Conservation (phyloP, 2,797 vertebrate species). For the Acridotheres tristis region DNA sequence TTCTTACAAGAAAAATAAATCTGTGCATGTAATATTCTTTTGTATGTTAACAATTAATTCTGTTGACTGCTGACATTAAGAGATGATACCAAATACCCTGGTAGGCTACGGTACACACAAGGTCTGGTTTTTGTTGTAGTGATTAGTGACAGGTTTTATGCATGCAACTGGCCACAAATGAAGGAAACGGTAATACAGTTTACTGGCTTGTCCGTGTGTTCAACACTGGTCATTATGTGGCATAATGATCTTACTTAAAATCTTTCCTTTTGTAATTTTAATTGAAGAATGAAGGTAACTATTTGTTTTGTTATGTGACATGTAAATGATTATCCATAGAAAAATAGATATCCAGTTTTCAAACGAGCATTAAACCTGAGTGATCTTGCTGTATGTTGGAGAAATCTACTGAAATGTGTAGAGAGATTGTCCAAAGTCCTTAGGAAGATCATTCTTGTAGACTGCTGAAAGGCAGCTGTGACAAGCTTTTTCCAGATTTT, state of each 20-base stretch:
- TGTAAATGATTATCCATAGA: slow-evolving; percentile 28
- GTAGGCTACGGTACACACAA: background rate
- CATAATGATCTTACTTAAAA: background rate
- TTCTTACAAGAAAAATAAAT: background rate
- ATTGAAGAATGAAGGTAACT: background rate
- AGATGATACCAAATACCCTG: background rate
- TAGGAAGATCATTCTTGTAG: background rate
- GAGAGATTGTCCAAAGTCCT: background rate
- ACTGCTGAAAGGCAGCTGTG: background rate
- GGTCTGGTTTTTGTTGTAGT: background rate
- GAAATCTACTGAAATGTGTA: background rate
- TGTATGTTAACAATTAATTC: background rate
- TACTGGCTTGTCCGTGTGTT: background rate
- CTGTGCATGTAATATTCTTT: background rate
- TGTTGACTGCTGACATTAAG: background rate
- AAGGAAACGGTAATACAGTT: background rate
- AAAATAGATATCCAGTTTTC: background rate
- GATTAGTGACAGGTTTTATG: background rate
- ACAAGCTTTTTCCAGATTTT: background rate
- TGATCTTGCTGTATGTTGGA: background rate
- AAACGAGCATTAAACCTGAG: background rate
- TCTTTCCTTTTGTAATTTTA: background rate
- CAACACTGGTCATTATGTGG: background rate
- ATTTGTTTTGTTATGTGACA: background rate
- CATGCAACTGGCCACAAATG: background rate